Percentiles rank a stretch among this genome's conserved stretches.
Evolutionary conservation across 2,797 vertebrate genomes (phyloP).

Genomic region (Bradypodion ventrale): DNA sequence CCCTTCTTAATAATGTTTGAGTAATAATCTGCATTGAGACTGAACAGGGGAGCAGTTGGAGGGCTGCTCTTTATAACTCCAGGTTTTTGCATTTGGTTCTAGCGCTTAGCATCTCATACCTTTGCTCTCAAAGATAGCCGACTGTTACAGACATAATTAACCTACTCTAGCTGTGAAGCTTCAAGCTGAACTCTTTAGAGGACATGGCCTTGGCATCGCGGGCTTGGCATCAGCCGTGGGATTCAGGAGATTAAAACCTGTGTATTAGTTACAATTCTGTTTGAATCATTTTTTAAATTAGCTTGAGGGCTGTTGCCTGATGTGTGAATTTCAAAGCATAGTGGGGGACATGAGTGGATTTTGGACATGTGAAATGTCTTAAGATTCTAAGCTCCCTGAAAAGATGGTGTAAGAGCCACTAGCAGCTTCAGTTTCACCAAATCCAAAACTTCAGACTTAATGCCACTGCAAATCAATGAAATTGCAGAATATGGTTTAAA

Average conservation of each 20-base stretch:
- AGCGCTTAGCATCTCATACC: background rate
- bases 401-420: background rate
- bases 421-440: background rate
- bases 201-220: background rate
- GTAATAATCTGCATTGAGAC: background rate
- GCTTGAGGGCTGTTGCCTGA: background rate
- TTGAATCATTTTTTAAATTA: conserved; percentile 3
- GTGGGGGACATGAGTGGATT: background rate
- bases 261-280: conserved; percentile 18
- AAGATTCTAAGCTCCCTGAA: background rate
- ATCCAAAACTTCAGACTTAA: background rate
- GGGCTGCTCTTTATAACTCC: background rate
- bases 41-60: conserved; percentile 4
- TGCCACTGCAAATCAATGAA: background rate
- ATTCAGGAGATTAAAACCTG: background rate
- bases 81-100: background rate
- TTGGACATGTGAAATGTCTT: background rate
- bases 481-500: background rate
- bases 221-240: background rate
- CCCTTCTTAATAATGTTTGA: conserved; percentile 8
- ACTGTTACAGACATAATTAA: background rate
- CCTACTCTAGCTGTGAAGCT: background rate
- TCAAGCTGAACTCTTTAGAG: background rate
- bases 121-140: background rate
- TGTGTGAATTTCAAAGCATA: conserved; percentile 27